These are phyloP conservation scores for Dinoponera quadriceps DNA, from an alignment of 1,140 invertebrate species.

Conservation along the genomic window DNA sequence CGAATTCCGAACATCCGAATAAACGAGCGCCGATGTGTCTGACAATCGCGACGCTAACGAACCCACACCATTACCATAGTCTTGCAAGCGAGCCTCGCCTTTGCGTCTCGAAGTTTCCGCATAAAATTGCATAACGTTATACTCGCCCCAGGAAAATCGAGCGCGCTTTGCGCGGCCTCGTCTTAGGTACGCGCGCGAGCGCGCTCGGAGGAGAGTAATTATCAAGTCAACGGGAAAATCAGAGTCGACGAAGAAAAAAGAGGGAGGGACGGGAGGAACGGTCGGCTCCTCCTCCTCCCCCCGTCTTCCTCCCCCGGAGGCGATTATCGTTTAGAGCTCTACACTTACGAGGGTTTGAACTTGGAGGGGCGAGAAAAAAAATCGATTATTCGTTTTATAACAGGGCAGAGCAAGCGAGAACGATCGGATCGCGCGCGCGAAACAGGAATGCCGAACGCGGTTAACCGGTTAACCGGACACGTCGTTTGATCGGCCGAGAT, in stretches of 20 bases:
- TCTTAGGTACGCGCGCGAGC: conserved; percentile 20
- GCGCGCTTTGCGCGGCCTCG: conserved; percentile 43
- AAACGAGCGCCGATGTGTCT: conserved; percentile 57
- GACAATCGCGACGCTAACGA: conserved; percentile 58
- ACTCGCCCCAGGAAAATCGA: conserved; percentile 44
- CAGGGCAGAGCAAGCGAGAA: neutral
- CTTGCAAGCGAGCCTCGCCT: conserved; percentile 57
- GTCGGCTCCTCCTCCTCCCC: too few relatives aligned
- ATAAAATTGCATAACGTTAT: conserved; percentile 62
- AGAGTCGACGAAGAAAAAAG: conserved; percentile 31
- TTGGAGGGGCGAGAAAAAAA: conserved; percentile 5
- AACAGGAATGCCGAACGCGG: neutral
- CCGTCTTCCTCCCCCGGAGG: neutral
- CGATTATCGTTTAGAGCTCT: conserved; percentile 32
- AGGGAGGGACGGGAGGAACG: conserved; percentile 4
- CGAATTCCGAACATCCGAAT: conserved; percentile 56
- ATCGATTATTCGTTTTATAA: neutral
- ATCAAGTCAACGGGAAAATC: conserved; percentile 58
- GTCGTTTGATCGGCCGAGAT: conserved; percentile 1
- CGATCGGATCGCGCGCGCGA: neutral
- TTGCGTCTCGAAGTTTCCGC: conserved; percentile 60
- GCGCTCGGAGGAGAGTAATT: conserved; percentile 51
- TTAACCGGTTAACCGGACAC: neutral
- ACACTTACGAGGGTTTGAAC: neutral
- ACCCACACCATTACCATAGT: conserved; percentile 53